Evolutionary conservation across 1,140 invertebrate species (phyloP).

Genomic region (Paraescarpia echinospica): DNA sequence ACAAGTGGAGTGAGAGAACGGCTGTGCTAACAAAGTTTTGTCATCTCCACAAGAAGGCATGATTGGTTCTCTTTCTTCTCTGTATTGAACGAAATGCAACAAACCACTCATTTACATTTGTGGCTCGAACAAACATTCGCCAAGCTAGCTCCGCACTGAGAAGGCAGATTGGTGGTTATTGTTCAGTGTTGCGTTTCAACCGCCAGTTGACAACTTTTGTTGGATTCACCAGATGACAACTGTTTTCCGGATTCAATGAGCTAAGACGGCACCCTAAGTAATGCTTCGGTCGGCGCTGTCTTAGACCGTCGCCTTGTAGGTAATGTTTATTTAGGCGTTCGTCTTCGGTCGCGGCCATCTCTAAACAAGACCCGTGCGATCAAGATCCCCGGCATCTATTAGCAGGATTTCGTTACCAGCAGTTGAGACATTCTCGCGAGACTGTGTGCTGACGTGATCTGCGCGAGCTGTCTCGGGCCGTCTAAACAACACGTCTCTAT

Average conservation of each 20-base stretch:
- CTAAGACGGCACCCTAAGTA: not conserved
- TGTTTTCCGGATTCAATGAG: too few relatives aligned
- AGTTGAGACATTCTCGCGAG: not conserved
- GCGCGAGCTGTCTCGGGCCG: not conserved
- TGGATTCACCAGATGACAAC: too few relatives aligned
- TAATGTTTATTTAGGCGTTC: too few relatives aligned
- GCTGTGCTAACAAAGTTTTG: not conserved
- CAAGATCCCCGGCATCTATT: not conserved
- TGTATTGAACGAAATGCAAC: not conserved
- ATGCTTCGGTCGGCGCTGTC: not conserved
- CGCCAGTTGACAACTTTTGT: too few relatives aligned
- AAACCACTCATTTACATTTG: not conserved
- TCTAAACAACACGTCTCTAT: slow-evolving; percentile 1
- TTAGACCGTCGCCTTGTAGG: not conserved
- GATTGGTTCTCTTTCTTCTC: not conserved
- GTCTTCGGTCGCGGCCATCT: not conserved
- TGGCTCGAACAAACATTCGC: not conserved
- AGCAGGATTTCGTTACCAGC: not conserved
- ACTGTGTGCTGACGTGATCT: not conserved
- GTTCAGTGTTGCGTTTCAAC: not conserved
- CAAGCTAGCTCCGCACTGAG: not conserved
- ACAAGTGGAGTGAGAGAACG: not conserved
- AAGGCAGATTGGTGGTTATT: not conserved
- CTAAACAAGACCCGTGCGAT: not conserved
- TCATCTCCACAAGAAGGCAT: not conserved